These are phyloP conservation scores for Apogon hyalosoma DNA, from an alignment of 2,797 vertebrate genomes.

Conservation along the genomic window DNA sequence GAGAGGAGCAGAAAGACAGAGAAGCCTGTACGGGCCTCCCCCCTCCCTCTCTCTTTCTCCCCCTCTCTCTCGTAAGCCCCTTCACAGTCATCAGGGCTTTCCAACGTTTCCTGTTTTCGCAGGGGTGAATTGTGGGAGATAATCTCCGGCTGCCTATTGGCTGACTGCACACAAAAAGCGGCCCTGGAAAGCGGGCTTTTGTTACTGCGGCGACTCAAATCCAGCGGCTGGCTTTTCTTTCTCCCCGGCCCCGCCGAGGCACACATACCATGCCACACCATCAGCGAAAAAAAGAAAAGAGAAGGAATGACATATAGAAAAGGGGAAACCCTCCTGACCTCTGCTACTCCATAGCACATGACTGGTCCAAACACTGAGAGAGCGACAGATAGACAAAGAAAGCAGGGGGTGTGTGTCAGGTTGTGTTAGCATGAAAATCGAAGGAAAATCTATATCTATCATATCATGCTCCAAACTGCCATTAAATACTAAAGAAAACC, in stretches of 20 bases:
- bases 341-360: conserved; percentile 57
- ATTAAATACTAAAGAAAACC: neutral
- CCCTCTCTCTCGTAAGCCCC: conserved; percentile 76
- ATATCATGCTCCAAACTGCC: conserved; percentile 8
- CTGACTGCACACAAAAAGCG: conserved; percentile 83
- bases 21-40: conserved; percentile 70
- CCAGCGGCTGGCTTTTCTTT: conserved; percentile 81
- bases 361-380: conserved; percentile 52
- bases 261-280: conserved; percentile 76
- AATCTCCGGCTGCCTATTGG: conserved; percentile 83
- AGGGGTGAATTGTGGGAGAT: conserved; percentile 85
- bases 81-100: conserved; percentile 83
- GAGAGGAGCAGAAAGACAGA: conserved; percentile 78
- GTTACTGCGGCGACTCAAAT: conserved; percentile 82
- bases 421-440: neutral
- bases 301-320: conserved; percentile 80
- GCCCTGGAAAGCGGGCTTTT: conserved; percentile 83
- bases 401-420: conserved; percentile 13
- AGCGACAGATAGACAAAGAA: conserved; percentile 28
- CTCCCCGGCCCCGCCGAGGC: conserved; percentile 65
- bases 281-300: conserved; percentile 81
- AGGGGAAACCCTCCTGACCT: conserved; percentile 73
- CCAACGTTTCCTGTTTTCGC: conserved; percentile 84
- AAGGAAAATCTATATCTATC: neutral
- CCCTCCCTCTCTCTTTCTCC: conserved; percentile 36